These are phyloP conservation scores for Chrysotoxum bicinctum DNA, from an alignment of 2,888 invertebrate genomes.

Conservation along the genomic window DNA sequence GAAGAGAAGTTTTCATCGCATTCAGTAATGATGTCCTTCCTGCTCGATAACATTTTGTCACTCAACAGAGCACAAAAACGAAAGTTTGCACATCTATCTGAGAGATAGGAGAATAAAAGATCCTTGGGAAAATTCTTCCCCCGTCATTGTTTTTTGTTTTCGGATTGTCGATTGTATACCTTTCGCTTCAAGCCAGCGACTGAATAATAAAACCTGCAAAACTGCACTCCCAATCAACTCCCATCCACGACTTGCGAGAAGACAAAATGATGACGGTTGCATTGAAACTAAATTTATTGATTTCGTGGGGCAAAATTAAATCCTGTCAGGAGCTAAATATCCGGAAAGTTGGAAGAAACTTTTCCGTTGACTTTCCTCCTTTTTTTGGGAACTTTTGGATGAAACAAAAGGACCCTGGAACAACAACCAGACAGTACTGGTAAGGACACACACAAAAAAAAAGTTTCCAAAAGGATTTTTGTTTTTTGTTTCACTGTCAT, in stretches of 20 bases:
- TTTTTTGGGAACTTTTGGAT: slow-evolving; percentile 8
- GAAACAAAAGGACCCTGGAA: slow-evolving; percentile 54
- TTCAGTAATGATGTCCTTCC: slow-evolving; percentile 68
- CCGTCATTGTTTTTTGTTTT: slow-evolving; percentile 23
- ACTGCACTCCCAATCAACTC: slow-evolving; percentile 14
- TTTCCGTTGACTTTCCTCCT: slow-evolving; percentile 48
- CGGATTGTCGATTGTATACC: background rate
- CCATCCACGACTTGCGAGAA: background rate
- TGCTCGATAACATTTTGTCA: slow-evolving; percentile 66
- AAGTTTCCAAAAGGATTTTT: slow-evolving; percentile 15
- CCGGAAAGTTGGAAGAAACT: slow-evolving; percentile 70
- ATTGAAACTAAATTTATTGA: slow-evolving; percentile 71
- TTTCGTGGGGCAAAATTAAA: slow-evolving; percentile 71
- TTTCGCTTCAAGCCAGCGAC: slow-evolving; percentile 18
- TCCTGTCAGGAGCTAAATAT: slow-evolving; percentile 73
- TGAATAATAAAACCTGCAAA: slow-evolving; percentile 28
- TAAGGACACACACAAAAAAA: slow-evolving; percentile 20
- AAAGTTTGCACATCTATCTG: slow-evolving; percentile 34
- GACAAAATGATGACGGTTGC: slow-evolving; percentile 71
- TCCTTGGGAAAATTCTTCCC: slow-evolving; percentile 52
- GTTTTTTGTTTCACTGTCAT: slow-evolving; percentile 48
- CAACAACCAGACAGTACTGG: slow-evolving; percentile 39
- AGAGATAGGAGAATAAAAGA: slow-evolving; percentile 4
- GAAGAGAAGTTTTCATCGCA: slow-evolving; percentile 43
- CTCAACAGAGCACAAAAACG: slow-evolving; percentile 38